A percentile compares a stretch with the other conserved stretches of the same genome.
phyloP scores from a whole-genome alignment of 1,140 invertebrate species.

The Cyclina sinensis region DNA sequence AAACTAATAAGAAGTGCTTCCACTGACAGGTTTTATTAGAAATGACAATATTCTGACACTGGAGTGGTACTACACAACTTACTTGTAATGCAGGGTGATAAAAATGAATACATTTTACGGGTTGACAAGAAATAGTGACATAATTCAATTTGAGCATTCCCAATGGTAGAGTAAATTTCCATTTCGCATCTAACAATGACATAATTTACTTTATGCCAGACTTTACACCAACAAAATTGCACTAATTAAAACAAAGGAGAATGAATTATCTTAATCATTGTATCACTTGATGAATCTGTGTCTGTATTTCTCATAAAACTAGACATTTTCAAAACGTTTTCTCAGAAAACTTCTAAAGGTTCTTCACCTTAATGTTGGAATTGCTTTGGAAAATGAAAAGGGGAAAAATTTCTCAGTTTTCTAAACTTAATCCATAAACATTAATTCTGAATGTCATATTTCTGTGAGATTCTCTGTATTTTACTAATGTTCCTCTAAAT shows the following conservation, averaged over 20 bases:
- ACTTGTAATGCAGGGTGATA: background rate
- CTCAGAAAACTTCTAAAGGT: background rate
- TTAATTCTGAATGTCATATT: background rate
- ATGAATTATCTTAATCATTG: background rate
- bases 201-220: constrained; percentile 36
- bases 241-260: constrained; percentile 38
- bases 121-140: background rate
- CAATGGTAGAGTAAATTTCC: background rate
- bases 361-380: background rate
- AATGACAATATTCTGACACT: no score
- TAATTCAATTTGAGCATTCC: background rate
- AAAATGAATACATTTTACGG: background rate
- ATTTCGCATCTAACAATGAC: constrained; percentile 16
- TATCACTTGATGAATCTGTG: constrained; percentile 2
- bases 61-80: no score
- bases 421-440: background rate
- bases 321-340: background rate
- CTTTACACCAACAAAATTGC: background rate
- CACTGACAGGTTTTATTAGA: no score
- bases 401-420: background rate
- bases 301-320: background rate
- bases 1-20: no score
- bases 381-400: background rate
- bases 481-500: background rate
- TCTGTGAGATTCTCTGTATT: background rate